Base-by-base conservation (phyloP, 2,113 vertebrate genomes). In the Neogale vison region DNA sequence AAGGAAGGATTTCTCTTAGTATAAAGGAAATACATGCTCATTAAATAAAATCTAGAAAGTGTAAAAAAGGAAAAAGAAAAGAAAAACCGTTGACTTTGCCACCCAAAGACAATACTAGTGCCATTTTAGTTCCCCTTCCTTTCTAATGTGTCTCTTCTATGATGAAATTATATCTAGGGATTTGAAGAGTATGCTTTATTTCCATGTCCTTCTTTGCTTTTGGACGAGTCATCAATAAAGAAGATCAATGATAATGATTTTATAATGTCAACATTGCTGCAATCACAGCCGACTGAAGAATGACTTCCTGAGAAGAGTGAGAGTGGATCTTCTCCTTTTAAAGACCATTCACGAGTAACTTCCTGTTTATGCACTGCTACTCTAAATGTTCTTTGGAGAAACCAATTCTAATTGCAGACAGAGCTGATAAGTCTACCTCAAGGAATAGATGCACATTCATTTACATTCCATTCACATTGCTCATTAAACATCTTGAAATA, bases 361-460 rank as follows among this genome's bases (percentile, higher is more conserved):
- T 85, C 59, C 52, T 39, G 12, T 72, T 89, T 63, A 71, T 39
- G 31, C 9, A 9, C 1, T 14, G 13, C 9, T 84, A 18, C 95
- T 85, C 65, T 77, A 65, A 93, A 77, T 85, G 50, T 34, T 67
- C 1, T 93, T 91, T 97, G 65, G 86, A 96, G 92, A 91, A 96
- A 63, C 31, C 23, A 39, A 26, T 77, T 95, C 50, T 63, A 91
- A 92, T 52, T n/a, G 24, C 42, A 69, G 69, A 26, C 45, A 72
- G 52, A 95, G 50, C 26, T 39, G 55, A 81, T 50, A 76, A 92
- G 69, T 47, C 9, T 91, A 67, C 18, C 18, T 74, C 59, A 63
- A 88, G 81, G 63, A 77, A 95, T 87, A 93, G 47, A 55, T 88
- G 88, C 20, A 76, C 36, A 80, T 69, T 81, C n/a, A 1, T 55